Evolutionary conservation across 2,797 vertebrate species (phyloP), one percentile per base, ranked within the genome.

Genomic region (Hyperoplus immaculatus): DNA sequence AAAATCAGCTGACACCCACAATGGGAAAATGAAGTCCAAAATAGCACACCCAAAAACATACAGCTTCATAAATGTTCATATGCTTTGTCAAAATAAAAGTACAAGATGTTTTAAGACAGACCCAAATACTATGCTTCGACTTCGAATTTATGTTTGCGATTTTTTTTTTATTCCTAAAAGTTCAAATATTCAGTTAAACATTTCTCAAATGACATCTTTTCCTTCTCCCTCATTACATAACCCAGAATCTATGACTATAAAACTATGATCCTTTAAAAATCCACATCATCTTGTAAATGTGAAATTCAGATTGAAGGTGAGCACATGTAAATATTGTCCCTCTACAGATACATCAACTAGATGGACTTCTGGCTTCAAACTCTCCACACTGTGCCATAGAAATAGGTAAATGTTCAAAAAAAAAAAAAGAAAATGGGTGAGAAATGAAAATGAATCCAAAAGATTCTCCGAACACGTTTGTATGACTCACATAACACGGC

Each of bases 21-120:
- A 78, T 29, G 78, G 62, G 63, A 83, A 82, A 57, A 64, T 1
- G 10, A 67, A 58, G 69, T 78, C 41, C 16, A 42, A 56, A 15
- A 39, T 64, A 53, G 47, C 6, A 55, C 72, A 61, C 69, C 50
- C 9, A 72, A 68, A 81, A 75, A 71, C 41, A 69, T 21, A 55
- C 39, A 55, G 56, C n/a, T 41, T 69, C 29, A 56, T 10, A 76
- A 53, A 69, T 47, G 16, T 9, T 29, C 29, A 29, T 29, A 29
- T 29, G 29, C 29, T 29, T 29, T 29, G 29, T 29, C 29, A 29
- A 29, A 29, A 29, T 29, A 29, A 29, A 29, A 3, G 29, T 29
- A 29, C 29, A 29, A 29, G 29, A 29, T 29, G 29, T 29, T 29
- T 29, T 29, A 29, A 29, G 29, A 29, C 29, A 29, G 29, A 29